Evolutionary conservation across 2,113 vertebrate genomes (phyloP), one percentile per base, ranked within the genome.

Genomic region (Hylia prasina): DNA sequence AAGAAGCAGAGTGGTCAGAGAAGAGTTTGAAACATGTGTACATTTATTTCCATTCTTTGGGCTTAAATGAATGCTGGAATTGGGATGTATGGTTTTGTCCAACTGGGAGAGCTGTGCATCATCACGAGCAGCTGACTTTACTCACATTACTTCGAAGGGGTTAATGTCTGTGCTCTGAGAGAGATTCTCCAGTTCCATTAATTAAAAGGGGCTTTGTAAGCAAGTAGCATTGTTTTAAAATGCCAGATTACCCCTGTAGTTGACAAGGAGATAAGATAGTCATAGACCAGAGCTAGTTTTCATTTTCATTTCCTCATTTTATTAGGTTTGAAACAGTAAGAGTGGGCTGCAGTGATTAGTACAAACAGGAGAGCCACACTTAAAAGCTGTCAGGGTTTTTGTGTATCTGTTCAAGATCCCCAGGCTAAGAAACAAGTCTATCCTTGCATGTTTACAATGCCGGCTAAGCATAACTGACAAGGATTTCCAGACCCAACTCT

Each of bases 221-320:
- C 80, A 90, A 83, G 80, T 28, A 89, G 53, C 10, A 83, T 94
- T 94, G 96, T 94, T 95, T 96, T 78, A 93, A 96, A 95, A 95
- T 75, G 64, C 40, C 68, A 89, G 56, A 56, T 92, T 93, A 86
- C 72, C 40, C 72, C 40, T 95, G 94, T 75, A 95, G 90, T 64
- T 2, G 13, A 92, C 79, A 68, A 93, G 48, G 51, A 95, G 96
- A 94, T 95, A 96, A 94, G 88, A 93, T 93, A 96, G 82, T 93
- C 68, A 90, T 57, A 95, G 88, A 93, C 86, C 86, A 93, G 90
- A 93, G 68, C 61, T 84, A 87, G 93, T 94, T 93, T 92, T 97
- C 94, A 89, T 94, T 96, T 97, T 93, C 87, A 95, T 96, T 97
- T 96, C 94, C 96, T 96, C 88, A 82, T 96, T 96, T 96, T 96